Conservation (phyloP, 2,797 vertebrate species). For the Poecilia gillii region DNA sequence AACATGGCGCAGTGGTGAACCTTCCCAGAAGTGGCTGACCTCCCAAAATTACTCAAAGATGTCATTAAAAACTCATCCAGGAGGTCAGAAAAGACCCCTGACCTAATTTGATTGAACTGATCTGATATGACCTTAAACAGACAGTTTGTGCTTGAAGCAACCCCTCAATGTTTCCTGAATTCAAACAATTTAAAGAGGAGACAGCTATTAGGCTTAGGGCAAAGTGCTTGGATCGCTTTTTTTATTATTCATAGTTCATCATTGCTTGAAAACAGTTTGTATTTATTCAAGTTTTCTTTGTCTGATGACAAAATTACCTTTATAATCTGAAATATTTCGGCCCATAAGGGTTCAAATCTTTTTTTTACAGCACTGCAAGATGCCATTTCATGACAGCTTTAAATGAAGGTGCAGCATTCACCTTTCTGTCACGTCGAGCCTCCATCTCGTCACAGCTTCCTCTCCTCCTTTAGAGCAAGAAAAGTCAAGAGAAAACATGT, state of each 20-base stretch:
- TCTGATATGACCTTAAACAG: neutral
- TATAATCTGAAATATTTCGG: neutral
- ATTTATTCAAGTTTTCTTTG: neutral
- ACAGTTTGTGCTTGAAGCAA: neutral
- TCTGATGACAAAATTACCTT: slow-evolving; percentile 1
- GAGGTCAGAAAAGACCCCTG: neutral
- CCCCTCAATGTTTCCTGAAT: neutral
- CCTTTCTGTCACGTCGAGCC: slow-evolving; percentile 14
- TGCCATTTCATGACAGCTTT: slow-evolving; percentile 22
- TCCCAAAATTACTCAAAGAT: neutral
- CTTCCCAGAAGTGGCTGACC: neutral
- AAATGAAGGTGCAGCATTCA: slow-evolving; percentile 21
- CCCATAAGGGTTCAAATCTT: neutral
- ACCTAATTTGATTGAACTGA: neutral
- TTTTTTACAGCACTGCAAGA: neutral
- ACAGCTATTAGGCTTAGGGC: neutral
- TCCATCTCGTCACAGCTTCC: neutral
- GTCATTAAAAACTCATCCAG: neutral
- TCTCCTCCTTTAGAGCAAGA: neutral
- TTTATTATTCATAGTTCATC: neutral
- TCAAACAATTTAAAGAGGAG: neutral
- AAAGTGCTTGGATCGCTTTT: neutral
- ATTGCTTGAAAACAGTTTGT: neutral
- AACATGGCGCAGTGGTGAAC: neutral
- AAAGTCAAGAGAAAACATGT: neutral